Evolutionary conservation across 2,113 vertebrate genomes (phyloP), one percentile per base, ranked within the genome.

Genomic region (Hydropotes inermis): DNA sequence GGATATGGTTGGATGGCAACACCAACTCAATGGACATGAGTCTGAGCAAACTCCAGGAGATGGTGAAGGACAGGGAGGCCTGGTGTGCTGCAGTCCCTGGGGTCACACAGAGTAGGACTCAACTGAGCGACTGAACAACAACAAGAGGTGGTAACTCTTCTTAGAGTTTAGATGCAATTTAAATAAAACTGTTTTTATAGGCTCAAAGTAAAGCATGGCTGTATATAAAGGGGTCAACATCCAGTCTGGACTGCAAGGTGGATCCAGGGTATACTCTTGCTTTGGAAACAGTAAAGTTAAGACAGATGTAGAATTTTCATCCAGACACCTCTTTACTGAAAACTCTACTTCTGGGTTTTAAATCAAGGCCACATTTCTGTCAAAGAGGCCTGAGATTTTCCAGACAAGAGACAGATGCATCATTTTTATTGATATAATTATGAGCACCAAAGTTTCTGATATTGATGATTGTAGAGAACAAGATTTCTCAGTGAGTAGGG

Each of bases 401-500:
- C 43, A 81, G 87, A 67, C 78, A 85, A 95, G 67, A 89, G 47
- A 92, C 16, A 14, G 52, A 67, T 21, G 36, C 57, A 91, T 90
- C 91, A 36, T 79, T 95, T 45, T 79, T 86, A 93, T 33, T 78
- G 90, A 58, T 70, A 60, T 86, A 76, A 96, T 90, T 91, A 76
- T 16, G 78, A 94, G 94, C 43, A 76, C 47, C 21, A n/a, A 55
- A 67, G 93, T 94, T 91, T 95, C 89, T 83, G 87, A n/a, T 91
- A 89, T 83, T 89, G 95, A 1, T 74, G 89, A 89, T 89, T 93
- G 95, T 30, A 47, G 87, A 94, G 83, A 94, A 93, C 87, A 83
- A 92, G 89, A 91, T 94, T 93, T 97, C 79, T 61, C 82, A 87
- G 93, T 95, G 93, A 89, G 64, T 54, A 64, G 92, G 91, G 88